Percentiles rank a stretch among this genome's conserved stretches.
Conservation (phyloP, 2,113 vertebrate species). For the Hemiprocne comata region DNA sequence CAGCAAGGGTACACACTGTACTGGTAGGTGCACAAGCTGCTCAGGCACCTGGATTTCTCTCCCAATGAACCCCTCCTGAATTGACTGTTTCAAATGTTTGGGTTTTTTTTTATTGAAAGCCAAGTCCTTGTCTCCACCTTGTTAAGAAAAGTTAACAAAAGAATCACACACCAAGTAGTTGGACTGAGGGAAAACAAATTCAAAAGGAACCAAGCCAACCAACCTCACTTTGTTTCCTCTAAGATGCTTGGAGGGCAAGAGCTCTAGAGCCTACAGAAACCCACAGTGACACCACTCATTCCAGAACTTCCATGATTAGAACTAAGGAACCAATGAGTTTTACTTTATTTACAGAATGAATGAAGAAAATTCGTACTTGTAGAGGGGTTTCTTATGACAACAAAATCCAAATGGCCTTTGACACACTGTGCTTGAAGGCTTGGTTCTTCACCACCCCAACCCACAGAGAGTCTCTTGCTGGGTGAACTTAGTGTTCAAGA, state of each 20-base stretch:
- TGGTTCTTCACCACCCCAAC: neutral
- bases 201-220: neutral
- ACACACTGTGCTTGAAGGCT: neutral
- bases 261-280: neutral
- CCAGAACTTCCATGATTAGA: neutral
- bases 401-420: neutral
- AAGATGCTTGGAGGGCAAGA: neutral
- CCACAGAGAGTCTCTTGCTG: neutral
- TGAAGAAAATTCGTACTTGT: neutral
- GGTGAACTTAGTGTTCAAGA: neutral
- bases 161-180: neutral
- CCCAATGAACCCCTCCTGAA: neutral
- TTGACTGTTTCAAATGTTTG: rapidly evolving
- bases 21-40: too few species aligned
- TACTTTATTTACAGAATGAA: slow-evolving; percentile 40
- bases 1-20: too few species aligned
- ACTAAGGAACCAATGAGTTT: neutral
- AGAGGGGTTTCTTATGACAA: neutral
- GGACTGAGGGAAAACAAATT: neutral
- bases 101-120: neutral
- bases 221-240: neutral
- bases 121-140: neutral
- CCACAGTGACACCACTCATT: neutral
- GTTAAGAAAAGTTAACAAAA: neutral
- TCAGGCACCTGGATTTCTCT: rapidly evolving